phyloP scores from a whole-genome alignment of 2,113 vertebrate species.

The Larimichthys polyactis region DNA sequence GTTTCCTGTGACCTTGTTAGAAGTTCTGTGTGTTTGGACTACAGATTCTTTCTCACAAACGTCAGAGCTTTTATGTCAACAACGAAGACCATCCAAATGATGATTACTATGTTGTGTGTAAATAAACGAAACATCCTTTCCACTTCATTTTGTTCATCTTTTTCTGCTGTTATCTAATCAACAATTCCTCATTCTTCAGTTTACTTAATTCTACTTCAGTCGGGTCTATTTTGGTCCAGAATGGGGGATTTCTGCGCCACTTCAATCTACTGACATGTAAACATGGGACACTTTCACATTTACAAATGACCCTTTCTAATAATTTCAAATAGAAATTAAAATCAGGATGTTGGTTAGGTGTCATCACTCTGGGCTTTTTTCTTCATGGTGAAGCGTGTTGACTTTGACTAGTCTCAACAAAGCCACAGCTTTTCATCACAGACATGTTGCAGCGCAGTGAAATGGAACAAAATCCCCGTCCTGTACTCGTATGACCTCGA shows the following conservation, averaged over 20 bases:
- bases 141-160: neutral
- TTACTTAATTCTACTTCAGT: too few species aligned
- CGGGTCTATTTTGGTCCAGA: neutral
- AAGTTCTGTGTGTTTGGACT: neutral
- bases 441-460: too few species aligned
- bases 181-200: constrained; percentile 13
- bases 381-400: neutral
- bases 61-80: neutral
- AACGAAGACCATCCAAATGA: too few species aligned
- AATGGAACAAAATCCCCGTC: too few species aligned
- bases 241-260: neutral
- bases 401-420: neutral
- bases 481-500: too few species aligned
- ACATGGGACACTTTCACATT: neutral
- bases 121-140: neutral
- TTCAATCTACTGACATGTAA: neutral
- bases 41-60: neutral
- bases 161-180: neutral
- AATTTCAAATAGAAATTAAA: neutral
- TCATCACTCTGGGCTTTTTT: constrained; percentile 29
- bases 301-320: neutral
- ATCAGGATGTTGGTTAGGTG: constrained; percentile 19
- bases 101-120: neutral
- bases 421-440: neutral
- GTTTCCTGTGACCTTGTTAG: neutral